Evolutionary conservation across 2,113 vertebrate genomes (phyloP).

Genomic region (Aythya baeri): DNA sequence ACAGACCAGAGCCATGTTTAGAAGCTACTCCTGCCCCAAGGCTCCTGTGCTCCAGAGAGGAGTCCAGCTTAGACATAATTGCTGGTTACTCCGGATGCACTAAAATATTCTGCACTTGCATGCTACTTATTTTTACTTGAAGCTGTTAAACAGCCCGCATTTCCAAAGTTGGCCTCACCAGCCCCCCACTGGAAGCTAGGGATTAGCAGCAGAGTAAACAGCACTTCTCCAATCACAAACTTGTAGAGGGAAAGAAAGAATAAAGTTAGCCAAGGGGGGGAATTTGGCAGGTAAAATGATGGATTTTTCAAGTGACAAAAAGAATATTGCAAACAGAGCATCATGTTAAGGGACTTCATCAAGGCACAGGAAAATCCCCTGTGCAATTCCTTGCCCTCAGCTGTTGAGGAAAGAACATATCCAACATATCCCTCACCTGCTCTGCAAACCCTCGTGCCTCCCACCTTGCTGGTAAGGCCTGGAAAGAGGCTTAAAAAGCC

Average conservation of each 20-base stretch:
- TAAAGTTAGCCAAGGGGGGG: not conserved
- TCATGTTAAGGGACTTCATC: not conserved
- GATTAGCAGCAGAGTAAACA: not conserved
- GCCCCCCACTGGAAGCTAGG: accelerated
- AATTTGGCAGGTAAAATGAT: not conserved
- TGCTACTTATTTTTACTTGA: not conserved
- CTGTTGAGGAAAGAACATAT: not conserved
- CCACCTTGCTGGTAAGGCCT: not conserved
- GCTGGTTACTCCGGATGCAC: not conserved
- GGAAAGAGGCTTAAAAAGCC: not conserved
- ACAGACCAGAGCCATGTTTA: not conserved
- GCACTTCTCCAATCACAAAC: not conserved
- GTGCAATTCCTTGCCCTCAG: not conserved
- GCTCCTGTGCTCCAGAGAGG: not conserved
- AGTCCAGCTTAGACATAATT: not conserved
- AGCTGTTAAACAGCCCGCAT: not conserved
- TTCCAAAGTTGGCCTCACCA: not conserved
- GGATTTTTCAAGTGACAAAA: not conserved
- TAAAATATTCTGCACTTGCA: not conserved
- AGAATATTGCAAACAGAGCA: not conserved
- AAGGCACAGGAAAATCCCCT: not conserved
- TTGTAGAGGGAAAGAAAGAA: not conserved
- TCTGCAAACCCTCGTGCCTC: not conserved
- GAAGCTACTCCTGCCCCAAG: not conserved
- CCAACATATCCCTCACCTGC: not conserved